A percentile compares a stretch with the other conserved stretches of the same genome.
Evolutionary conservation across 2,888 invertebrate species (phyloP).

Genomic region (Rhagonycha lutea): DNA sequence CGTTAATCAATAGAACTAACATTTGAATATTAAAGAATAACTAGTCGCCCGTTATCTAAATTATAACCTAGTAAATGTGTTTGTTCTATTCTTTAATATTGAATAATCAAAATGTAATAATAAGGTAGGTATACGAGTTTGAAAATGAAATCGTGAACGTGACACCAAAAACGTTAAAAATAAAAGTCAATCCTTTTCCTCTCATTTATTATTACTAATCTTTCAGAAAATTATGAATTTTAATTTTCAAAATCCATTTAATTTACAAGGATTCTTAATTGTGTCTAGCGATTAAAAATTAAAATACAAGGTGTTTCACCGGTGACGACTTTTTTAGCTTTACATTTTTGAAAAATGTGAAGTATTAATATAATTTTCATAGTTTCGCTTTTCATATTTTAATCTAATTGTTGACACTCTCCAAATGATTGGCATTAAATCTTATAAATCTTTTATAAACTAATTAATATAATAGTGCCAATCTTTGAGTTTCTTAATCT

Average conservation of each 20-base stretch:
- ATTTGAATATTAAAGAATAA: not conserved
- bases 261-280: not conserved
- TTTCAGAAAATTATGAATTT: not conserved
- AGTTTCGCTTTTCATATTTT: no score
- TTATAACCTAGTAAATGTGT: not conserved
- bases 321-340: not conserved
- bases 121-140: not conserved
- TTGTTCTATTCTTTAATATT: not conserved
- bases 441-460: no score
- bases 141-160: not conserved
- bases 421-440: no score
- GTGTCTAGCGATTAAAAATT: not conserved
- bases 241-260: not conserved
- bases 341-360: not conserved
- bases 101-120: not conserved
- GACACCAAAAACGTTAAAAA: not conserved
- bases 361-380: no score
- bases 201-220: not conserved
- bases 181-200: not conserved
- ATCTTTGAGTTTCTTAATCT: no score
- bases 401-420: no score
- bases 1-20: not conserved
- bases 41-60: not conserved
- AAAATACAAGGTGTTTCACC: not conserved
- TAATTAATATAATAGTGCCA: no score